These are phyloP conservation scores for Drosophila parthenogenetica DNA, from an alignment of 2,888 invertebrate genomes.

Conservation along the genomic window DNA sequence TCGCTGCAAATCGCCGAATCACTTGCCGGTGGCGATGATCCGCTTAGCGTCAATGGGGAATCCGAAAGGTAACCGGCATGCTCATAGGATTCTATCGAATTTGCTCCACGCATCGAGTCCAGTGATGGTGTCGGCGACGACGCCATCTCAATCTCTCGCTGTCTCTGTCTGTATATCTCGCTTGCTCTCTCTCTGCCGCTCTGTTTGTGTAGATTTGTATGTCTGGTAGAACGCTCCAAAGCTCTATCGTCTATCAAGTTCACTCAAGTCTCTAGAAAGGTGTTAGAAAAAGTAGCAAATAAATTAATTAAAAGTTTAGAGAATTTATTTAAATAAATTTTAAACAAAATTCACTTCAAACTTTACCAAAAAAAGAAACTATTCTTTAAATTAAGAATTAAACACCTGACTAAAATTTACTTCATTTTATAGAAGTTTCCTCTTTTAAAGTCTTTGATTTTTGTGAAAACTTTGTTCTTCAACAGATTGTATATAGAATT, in stretches of 20 bases:
- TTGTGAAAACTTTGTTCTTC: too few relatives aligned
- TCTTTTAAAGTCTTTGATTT: too few relatives aligned
- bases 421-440: too few relatives aligned
- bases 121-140: conserved; percentile 94
- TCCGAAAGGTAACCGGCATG: conserved; percentile 91
- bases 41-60: conserved; percentile 93
- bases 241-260: not conserved
- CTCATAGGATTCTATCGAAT: conserved; percentile 95
- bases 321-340: too few relatives aligned
- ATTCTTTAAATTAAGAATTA: too few relatives aligned
- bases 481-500: too few relatives aligned
- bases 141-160: conserved; percentile 90
- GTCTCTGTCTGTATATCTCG: not conserved
- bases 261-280: not conserved
- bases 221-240: not conserved
- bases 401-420: too few relatives aligned
- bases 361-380: too few relatives aligned
- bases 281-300: not conserved
- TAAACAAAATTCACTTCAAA: too few relatives aligned
- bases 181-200: not conserved
- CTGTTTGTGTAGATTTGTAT: not conserved
- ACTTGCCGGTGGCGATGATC: conserved; percentile 94
- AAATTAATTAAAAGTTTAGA: not conserved
- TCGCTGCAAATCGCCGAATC: conserved; percentile 92
- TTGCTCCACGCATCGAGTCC: conserved; percentile 94